Conservation (phyloP, 2,797 vertebrate genomes). For the Monodelphis domestica region DNA sequence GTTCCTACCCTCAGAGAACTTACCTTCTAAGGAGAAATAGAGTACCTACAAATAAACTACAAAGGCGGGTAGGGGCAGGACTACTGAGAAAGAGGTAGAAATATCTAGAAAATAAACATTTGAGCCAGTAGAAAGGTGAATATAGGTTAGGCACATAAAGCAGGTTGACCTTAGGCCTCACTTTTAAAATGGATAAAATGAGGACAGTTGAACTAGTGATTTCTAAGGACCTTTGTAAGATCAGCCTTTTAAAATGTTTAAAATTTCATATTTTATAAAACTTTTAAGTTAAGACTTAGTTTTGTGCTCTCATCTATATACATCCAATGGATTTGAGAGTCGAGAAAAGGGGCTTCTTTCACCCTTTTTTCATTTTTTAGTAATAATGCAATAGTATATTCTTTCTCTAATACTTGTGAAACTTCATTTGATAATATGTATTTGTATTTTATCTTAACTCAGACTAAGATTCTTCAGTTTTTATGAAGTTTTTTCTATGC, state of each 20-base stretch:
- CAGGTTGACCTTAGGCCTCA: background rate
- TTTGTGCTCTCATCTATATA: background rate
- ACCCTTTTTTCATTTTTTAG: background rate
- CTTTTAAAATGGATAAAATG: background rate
- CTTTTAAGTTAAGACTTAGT: background rate
- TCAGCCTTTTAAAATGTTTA: background rate
- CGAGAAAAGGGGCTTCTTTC: background rate
- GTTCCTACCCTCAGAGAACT: background rate
- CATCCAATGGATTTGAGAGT: background rate
- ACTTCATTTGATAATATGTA: background rate
- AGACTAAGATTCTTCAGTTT: background rate
- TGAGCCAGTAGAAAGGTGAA: background rate
- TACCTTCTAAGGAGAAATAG: background rate
- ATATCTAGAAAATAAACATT: background rate
- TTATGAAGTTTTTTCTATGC: background rate
- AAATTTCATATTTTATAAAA: background rate
- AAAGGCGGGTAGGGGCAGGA: background rate
- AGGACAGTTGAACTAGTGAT: background rate
- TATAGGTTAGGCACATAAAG: background rate
- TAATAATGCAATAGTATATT: background rate
- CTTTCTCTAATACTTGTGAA: background rate
- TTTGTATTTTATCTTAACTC: background rate
- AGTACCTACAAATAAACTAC: background rate
- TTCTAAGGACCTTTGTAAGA: background rate
- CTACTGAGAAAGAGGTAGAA: background rate